These are phyloP conservation scores for Diadema setosum DNA, from an alignment of 35 echinoderm and acorn worm species.

Conservation along the genomic window DNA sequence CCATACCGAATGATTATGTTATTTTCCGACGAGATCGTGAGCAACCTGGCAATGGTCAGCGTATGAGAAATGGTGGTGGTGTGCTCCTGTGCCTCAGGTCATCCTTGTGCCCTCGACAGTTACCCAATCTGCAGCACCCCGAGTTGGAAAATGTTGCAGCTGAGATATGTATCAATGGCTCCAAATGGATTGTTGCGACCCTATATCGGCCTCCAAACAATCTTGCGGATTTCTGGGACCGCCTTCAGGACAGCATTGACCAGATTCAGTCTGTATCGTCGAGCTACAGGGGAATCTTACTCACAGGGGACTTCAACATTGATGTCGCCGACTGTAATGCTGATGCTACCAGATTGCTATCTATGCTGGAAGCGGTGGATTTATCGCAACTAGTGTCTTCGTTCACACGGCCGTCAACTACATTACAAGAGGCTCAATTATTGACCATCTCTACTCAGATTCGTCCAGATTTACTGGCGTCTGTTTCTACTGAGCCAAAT, in stretches of 20 bases:
- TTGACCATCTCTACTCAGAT: background rate
- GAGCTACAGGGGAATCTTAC: background rate
- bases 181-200: background rate
- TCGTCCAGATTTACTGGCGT: background rate
- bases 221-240: background rate
- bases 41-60: background rate
- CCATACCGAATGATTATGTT: background rate
- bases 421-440: background rate
- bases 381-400: background rate
- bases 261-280: background rate
- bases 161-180: background rate
- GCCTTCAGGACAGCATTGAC: background rate
- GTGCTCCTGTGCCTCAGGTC: background rate
- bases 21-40: slow-evolving; percentile 1
- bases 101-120: background rate
- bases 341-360: background rate
- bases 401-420: background rate
- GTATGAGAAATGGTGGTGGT: background rate
- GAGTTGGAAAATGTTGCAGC: background rate
- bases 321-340: background rate
- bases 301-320: background rate
- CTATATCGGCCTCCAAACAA: background rate
- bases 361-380: background rate
- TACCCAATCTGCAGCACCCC: background rate
- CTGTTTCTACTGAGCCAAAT: background rate